Base-by-base conservation (phyloP, 2,797 vertebrate species). In the Cirrhinus molitorella region DNA sequence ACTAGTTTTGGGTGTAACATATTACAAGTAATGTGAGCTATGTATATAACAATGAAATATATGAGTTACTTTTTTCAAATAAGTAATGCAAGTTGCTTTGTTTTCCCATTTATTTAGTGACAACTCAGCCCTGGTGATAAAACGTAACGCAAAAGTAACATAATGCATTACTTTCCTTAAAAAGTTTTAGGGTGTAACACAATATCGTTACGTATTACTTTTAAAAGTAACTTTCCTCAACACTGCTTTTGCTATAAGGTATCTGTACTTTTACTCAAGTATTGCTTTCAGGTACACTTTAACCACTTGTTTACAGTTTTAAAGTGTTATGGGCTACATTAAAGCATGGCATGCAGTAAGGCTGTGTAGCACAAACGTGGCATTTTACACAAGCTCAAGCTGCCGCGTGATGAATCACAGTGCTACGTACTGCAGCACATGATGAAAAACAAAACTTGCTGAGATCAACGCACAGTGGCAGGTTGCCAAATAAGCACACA, bases 331-430 rank as follows among this genome's bases (percentile, higher is more conserved):
- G 40, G 23, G 51, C 17, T 28, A n/a, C 2, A 13, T 59, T 1
- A 25, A 21, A 23, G 37, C 3, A 6, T 66, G 37, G 13, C 73
- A 34, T 43, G 34, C 11, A 9, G 25, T 40, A 28, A 31, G 17
- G 25, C 21, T 21, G 13, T 73, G 40, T 34, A 47, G 43, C 57
- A 8, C 5, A 63, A 8, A 23, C 51, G 37, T 63, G 55, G 25
- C 55, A 13, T 81, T 73, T 63, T 51, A 40, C 80, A 49, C 68
- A 81, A 47, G 79, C 51, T 71, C 13, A 45, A 28, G 74, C n/a
- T 28, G 23, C 49, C 5, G 12, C 12, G 0, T 12, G 23, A 63
- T 37, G 68, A 73, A 73, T 73, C 68, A 37, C 40, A 23, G 10
- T 0, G 3, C 14, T 61, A 34, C 28, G 31, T 14, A 81, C 14